These are phyloP conservation scores for Corella eumyota DNA, from an alignment of 23 tunicate species.

Conservation along the genomic window DNA sequence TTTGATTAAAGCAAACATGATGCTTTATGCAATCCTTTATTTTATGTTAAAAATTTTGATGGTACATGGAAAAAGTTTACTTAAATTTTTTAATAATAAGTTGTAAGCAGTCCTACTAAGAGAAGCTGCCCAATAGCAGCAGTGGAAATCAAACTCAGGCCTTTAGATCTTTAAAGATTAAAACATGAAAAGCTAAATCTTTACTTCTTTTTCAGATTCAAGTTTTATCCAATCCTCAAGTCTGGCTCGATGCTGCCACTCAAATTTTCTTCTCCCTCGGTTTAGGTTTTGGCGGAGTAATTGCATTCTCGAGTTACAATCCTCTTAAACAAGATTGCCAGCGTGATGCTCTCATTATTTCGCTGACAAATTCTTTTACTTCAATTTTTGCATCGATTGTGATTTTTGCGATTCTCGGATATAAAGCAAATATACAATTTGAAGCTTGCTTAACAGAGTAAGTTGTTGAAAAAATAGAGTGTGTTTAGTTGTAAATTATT, in stretches of 20 bases:
- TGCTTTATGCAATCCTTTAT: too few species aligned
- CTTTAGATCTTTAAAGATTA: too few species aligned
- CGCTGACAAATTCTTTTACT: slow-evolving; percentile 86
- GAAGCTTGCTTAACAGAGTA: slow-evolving; percentile 64
- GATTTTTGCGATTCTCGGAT: slow-evolving; percentile 83
- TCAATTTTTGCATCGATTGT: slow-evolving; percentile 88
- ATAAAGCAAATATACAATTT: slow-evolving; percentile 60
- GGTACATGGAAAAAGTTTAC: too few species aligned
- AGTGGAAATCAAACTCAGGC: too few species aligned
- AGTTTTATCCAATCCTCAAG: slow-evolving; percentile 54
- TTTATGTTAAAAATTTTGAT: too few species aligned
- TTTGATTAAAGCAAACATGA: too few species aligned
- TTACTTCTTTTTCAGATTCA: slow-evolving; percentile 9
- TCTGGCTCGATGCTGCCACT: slow-evolving; percentile 98
- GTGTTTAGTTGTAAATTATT: background rate
- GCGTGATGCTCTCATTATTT: slow-evolving; percentile 88
- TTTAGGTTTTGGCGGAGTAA: slow-evolving; percentile 93
- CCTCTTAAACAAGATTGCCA: slow-evolving; percentile 93
- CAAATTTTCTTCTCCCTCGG: slow-evolving; percentile 98
- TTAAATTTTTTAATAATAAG: too few species aligned
- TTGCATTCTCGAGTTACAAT: slow-evolving; percentile 98
- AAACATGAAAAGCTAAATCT: too few species aligned
- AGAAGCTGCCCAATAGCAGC: too few species aligned
- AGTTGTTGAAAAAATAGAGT: too few species aligned
- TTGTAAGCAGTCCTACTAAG: too few species aligned